phyloP scores from a whole-genome alignment of 2,888 invertebrate genomes.

The Agrilus cyanescens region DNA sequence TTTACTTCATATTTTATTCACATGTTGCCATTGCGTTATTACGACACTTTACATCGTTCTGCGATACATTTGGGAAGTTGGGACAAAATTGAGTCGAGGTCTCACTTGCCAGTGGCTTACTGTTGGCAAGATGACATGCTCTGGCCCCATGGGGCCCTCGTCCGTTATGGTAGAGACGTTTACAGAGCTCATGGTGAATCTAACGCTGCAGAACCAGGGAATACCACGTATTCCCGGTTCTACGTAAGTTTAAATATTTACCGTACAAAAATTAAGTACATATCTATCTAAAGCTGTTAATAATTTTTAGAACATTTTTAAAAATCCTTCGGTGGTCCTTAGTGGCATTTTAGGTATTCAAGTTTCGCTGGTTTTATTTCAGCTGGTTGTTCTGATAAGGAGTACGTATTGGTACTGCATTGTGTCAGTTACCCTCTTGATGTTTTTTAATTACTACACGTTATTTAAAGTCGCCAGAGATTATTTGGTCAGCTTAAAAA shows the following conservation, averaged over 20 bases:
- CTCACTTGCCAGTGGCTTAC: constrained; percentile 25
- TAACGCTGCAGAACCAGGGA: constrained; percentile 82
- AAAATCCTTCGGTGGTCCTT: constrained; percentile 69
- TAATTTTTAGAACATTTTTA: constrained; percentile 66
- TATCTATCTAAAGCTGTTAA: constrained; percentile 6
- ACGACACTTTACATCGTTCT: constrained; percentile 82
- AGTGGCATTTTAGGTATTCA: constrained; percentile 64
- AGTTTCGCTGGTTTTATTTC: constrained; percentile 56
- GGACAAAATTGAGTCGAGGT: constrained; percentile 38
- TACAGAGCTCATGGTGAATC: constrained; percentile 67
- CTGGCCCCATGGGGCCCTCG: constrained; percentile 66
- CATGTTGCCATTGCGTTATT: constrained; percentile 51
- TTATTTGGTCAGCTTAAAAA: constrained; percentile 71
- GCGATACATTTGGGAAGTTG: constrained; percentile 82
- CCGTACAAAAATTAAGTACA: constrained; percentile 2
- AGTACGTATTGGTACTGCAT: constrained; percentile 89
- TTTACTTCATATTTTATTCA: constrained; percentile 69
- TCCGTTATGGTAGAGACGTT: constrained; percentile 58
- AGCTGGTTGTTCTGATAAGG: constrained; percentile 61
- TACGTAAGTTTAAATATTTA: constrained; percentile 53
- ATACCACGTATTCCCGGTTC: constrained; percentile 68
- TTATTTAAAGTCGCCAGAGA: constrained; percentile 82
- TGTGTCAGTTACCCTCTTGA: constrained; percentile 69
- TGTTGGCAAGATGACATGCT: constrained; percentile 48
- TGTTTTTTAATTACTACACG: constrained; percentile 85